Base-by-base conservation (phyloP, 2,888 invertebrate species). In the Eupithecia abbreviata region DNA sequence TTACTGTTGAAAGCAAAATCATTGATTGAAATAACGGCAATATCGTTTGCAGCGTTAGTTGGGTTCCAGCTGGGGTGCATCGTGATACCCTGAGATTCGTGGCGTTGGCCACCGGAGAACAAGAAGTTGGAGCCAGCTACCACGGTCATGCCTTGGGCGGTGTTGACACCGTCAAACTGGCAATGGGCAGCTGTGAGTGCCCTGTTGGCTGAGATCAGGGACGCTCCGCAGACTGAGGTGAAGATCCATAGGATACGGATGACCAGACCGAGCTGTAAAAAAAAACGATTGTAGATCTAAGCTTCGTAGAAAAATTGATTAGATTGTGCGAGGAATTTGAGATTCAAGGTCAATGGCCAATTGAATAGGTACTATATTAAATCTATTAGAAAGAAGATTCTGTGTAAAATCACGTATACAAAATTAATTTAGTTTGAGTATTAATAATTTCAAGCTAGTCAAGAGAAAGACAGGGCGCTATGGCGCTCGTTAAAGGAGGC, bases 131-230 rank as follows among this genome's bases (percentile, higher is more conserved):
- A 88, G 30, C 91, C 91, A n/a, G 89, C 85, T 12, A 90, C 91
- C 3, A 84, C 88, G 4, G 88, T 88, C 73, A 89, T 84, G 5
- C 82, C 77, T 42, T 80, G 83, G 4, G 90, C 91, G 3, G 75
- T 83, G 30, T 85, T 6, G 0, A n/a, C 0, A 3, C 90, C 91
- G 51, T 90, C 90, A 6, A 18, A 12, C 18, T 87, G 71, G 79
- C 90, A 90, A 79, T 91, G 91, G 77, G 91, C 91, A 58, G 91
- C 91, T 0, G 90, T 91, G 9, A 91, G 4, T 2, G 85, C 80
- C 0, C 83, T 85, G 58, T 2, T 87, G 18, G 70, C 0, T 0
- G 87, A 84, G 67, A 91, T 81, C 7, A 91, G 74, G 3, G 87
- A 86, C 4, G 84, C 90, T 2, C 92, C 91, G 78, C 92, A 91